Conservation (phyloP, 2,113 vertebrate species). For the Melanerpes aurifrons region DNA sequence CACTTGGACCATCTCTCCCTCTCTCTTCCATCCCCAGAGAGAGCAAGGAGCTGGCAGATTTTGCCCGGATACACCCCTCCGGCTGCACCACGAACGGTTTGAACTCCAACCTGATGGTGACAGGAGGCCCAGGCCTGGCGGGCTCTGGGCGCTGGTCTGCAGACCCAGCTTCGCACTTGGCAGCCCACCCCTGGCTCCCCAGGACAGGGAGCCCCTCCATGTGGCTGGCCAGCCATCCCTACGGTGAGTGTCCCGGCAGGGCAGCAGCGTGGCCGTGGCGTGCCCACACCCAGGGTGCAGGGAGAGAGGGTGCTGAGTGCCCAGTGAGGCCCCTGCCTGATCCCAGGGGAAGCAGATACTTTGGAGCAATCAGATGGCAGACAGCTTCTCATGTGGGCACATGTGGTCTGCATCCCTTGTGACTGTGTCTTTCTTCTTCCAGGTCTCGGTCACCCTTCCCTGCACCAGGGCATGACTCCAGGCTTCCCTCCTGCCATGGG, state of each 20-base stretch:
- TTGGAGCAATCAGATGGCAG: not conserved
- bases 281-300: rapidly evolving
- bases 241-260: constrained; percentile 42
- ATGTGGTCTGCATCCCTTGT: not conserved
- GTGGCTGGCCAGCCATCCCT: constrained; percentile 85
- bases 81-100: constrained; percentile 82
- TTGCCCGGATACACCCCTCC: constrained; percentile 87
- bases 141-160: constrained; percentile 89
- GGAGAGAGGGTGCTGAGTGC: not conserved
- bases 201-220: constrained; percentile 89
- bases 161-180: constrained; percentile 87
- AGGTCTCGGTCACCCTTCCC: constrained; percentile 90
- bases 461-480: constrained; percentile 92
- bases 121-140: constrained; percentile 84
- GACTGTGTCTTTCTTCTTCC: not conserved
- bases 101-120: constrained; percentile 98
- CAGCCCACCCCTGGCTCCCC: constrained; percentile 91
- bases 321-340: not conserved
- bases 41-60: constrained; percentile 92
- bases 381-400: rapidly evolving
- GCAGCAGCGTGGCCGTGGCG: not conserved
- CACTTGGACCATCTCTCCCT: not conserved
- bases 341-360: not conserved
- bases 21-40: constrained; percentile 78
- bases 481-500: constrained; percentile 88